Base-by-base conservation (phyloP, 2,797 vertebrate species). In the Iguana delicatissima region DNA sequence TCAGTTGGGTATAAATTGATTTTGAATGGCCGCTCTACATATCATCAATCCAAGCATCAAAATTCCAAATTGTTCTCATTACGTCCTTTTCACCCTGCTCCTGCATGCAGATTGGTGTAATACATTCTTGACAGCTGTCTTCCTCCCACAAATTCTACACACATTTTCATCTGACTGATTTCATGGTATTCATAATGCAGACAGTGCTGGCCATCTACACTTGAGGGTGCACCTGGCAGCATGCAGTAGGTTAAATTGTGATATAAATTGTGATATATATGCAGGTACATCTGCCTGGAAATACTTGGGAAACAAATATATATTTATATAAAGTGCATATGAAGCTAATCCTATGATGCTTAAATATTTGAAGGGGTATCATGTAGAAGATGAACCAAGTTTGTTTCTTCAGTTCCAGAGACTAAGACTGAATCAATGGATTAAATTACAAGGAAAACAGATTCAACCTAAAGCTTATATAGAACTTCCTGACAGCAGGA, bases 91-190 rank as follows among this genome's bases (percentile, higher is more conserved):
- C 0, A 0, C n/a, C 64, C 62, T 85, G 74, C 79, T 85, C 55
- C 84, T 90, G 76, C 73, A 62, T 59, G 73, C n/a, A 77, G 32
- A 87, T 89, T 32, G 24, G 55, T 62, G 3, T 7, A 85, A 69
- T 86, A 52, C 80, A 35, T 86, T 90, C 73, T 82, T 84, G 74
- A 81, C 55, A 92, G 67, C 74, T 85, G 67, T 88, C 89, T 90
- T 81, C 76, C 26, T 57, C 76, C 29, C 38, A 29, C 6, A 81
- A 42, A 80, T 77, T 46, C 50, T 18, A 90, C 26, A 35, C 3
- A 77, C 22, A 73, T 50, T 85, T 85, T 82, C 79, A 86, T 85
- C 59, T 86, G 46, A 22, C 86, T 76, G 74, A 90, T 76, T 88
- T 29, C 59, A 79, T 72, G 77, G 83, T 82, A 82, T 92, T 90